Evolutionary conservation across 2,113 vertebrate genomes (phyloP).

Genomic region (Ophiodon elongatus): DNA sequence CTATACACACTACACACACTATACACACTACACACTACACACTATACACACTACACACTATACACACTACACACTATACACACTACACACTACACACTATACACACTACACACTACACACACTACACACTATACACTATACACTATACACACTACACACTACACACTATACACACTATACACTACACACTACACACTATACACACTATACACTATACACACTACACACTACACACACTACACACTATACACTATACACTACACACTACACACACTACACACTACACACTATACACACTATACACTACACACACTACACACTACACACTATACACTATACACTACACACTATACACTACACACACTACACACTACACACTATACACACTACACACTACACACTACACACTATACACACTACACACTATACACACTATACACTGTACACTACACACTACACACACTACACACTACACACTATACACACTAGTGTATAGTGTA

Average conservation of each 20-base stretch:
- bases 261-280: too few species aligned
- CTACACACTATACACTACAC: background rate
- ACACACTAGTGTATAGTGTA: too few species aligned
- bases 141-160: too few species aligned
- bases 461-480: background rate
- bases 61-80: too few species aligned
- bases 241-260: too few species aligned
- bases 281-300: background rate
- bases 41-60: slow-evolving; percentile 50
- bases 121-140: background rate
- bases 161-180: background rate
- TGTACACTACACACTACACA: background rate
- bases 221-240: too few species aligned
- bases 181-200: too few species aligned
- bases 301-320: too few species aligned
- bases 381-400: background rate
- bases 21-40: background rate
- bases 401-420: too few species aligned
- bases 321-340: too few species aligned
- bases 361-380: background rate
- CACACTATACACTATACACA: background rate
- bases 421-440: background rate
- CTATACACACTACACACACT: background rate
- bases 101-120: background rate
- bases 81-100: too few species aligned